Evolutionary conservation across 2,888 invertebrate genomes (phyloP), one percentile per base, ranked within the genome.

Genomic region (Balanococcus diminutus): DNA sequence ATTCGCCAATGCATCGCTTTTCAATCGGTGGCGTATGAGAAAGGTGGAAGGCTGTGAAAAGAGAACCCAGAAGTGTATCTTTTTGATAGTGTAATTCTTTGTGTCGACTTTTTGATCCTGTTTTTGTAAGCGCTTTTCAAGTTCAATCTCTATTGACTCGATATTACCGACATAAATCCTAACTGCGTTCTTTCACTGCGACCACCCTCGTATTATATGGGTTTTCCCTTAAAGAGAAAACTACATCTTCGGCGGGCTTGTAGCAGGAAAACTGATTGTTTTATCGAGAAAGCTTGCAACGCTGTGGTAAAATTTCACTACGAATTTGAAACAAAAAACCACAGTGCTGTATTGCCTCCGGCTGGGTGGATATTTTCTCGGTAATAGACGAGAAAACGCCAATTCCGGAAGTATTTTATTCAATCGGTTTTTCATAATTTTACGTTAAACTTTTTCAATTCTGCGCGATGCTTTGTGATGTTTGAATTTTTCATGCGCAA

Each of bases 321-420:
- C 51, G 51, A 19, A 51, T 51, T 51, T 51, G n/a, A 2, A 51
- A 51, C 19, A 51, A 51, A 51, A 51, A 51, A 36, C 6, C n/a
- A 9, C 3, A 51, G 51, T 6, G 36, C 51, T 9, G 67, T 28
- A 67, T 28, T 28, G 67, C 67, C n/a, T n/a, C n/a, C 67, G 51
- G 19, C n/a, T 51, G 51, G n/a, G 51, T 19, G 19, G 51, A 51
- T 51, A 51, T 51, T 51, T 51, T 8, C 3, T n/a, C 51, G 19
- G 8, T 51, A 51, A 51, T 51, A 19, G 51, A 28, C 61, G 14
- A 9, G 61, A 67, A 28, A 28, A 28, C 2, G 25, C 32, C 25
- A 75, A 75, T 75, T n/a, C 32, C 75, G 75, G 75, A 75, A 75
- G 75, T 75, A 75, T 75, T 75, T 75, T 75, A 75, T 75, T 75